Conservation (phyloP, 2,113 vertebrate species). For the Pluvianellus socialis region DNA sequence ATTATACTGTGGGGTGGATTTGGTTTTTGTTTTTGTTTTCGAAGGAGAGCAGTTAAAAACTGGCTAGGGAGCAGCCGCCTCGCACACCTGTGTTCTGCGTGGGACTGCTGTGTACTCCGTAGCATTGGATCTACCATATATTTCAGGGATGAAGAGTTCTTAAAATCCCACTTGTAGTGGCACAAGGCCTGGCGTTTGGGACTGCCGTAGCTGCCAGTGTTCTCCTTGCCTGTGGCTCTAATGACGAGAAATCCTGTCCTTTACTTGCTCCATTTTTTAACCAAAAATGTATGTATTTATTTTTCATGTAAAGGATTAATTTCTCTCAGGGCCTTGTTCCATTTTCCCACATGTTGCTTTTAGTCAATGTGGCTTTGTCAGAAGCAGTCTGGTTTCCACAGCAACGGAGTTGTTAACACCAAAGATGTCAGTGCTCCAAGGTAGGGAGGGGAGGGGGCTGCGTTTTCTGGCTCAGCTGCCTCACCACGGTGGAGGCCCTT, state of each 20-base stretch:
- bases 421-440: slow-evolving; percentile 59
- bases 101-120: neutral
- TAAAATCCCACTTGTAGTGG: neutral
- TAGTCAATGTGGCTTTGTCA: slow-evolving; percentile 67
- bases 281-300: neutral
- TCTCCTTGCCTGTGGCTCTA: neutral
- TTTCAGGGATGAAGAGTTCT: neutral
- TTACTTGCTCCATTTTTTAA: neutral
- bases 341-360: slow-evolving; percentile 61
- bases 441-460: slow-evolving; percentile 32
- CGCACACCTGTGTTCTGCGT: neutral
- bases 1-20: neutral
- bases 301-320: neutral
- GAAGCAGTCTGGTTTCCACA: slow-evolving; percentile 58
- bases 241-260: neutral
- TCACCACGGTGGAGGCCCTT: neutral
- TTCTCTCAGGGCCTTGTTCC: slow-evolving; percentile 25
- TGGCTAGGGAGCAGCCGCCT: neutral
- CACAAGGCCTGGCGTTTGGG: rapidly evolving
- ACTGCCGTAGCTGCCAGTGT: neutral
- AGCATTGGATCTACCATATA: rapidly evolving
- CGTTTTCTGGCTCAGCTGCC: slow-evolving; percentile 35
- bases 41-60: neutral
- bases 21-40: neutral
- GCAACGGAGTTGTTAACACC: slow-evolving; percentile 49